phyloP scores from a whole-genome alignment of 2,888 invertebrate genomes.

The Alcis repandata region DNA sequence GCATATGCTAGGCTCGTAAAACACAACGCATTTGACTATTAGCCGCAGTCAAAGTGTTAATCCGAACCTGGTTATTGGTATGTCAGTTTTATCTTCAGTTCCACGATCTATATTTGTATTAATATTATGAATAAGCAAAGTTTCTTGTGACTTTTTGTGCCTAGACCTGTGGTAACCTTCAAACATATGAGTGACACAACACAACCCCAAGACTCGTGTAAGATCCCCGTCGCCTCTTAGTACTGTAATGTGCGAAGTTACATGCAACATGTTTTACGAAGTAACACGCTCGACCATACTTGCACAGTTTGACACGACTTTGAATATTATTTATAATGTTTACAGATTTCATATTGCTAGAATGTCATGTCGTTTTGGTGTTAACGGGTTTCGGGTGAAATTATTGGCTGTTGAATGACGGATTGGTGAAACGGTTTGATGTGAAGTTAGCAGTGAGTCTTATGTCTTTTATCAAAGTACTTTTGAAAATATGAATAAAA shows the following conservation, averaged over 20 bases:
- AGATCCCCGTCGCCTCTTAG: neutral
- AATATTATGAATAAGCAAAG: no score
- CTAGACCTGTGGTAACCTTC: no score
- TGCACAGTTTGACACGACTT: constrained; percentile 52
- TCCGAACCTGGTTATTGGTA: no score
- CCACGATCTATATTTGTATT: no score
- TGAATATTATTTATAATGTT: constrained; percentile 50
- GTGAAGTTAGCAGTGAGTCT: constrained; percentile 40
- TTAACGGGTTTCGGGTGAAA: constrained; percentile 21
- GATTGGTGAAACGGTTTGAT: constrained; percentile 17
- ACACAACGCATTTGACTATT: no score
- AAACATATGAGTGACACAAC: no score
- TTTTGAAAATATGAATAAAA: no score
- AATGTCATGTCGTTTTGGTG: constrained; percentile 39
- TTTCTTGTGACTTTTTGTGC: no score
- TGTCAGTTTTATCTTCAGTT: no score
- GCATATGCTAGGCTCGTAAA: no score
- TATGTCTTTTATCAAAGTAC: no score
- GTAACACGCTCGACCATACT: constrained; percentile 66
- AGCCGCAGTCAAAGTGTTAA: no score
- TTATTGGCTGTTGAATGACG: constrained; percentile 17
- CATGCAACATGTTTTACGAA: constrained; percentile 21
- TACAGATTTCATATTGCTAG: constrained; percentile 50
- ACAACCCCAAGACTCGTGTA: neutral
- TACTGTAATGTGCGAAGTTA: neutral